Percentiles rank a stretch among this genome's conserved stretches.
These are phyloP conservation scores for Drosophila cardini DNA, from an alignment of 1,140 invertebrate genomes.

Conservation along the genomic window DNA sequence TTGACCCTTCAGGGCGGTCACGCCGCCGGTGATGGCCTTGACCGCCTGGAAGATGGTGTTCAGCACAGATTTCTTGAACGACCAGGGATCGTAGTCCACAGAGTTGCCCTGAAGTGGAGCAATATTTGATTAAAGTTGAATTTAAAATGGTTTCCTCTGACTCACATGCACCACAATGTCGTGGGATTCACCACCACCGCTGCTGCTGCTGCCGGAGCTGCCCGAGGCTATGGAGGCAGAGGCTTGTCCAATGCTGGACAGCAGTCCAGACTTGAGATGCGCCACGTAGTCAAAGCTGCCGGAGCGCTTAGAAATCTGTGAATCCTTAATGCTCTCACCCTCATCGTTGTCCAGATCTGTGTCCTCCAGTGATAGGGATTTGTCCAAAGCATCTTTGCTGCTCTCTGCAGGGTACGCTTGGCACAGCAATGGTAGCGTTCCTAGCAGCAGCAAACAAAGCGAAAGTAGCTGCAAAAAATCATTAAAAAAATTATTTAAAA, in stretches of 20 bases:
- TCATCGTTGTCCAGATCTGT: constrained; percentile 76
- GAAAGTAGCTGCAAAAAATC: constrained; percentile 41
- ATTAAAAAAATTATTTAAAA: neutral
- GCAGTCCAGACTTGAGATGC: constrained; percentile 85
- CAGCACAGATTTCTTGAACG: constrained; percentile 92
- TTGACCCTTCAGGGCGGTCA: constrained; percentile 93
- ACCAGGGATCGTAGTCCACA: constrained; percentile 88
- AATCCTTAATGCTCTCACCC: constrained; percentile 74
- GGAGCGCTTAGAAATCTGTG: constrained; percentile 82
- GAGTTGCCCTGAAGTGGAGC: constrained; percentile 83
- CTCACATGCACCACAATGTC: constrained; percentile 84
- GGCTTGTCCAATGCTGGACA: constrained; percentile 86
- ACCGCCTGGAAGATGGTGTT: constrained; percentile 92
- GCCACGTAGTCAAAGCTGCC: constrained; percentile 85
- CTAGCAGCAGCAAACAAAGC: constrained; percentile 60
- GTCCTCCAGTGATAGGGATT: constrained; percentile 77
- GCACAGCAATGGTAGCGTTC: constrained; percentile 62
- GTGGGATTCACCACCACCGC: constrained; percentile 84
- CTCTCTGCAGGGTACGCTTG: constrained; percentile 59
- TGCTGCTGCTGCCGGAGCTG: constrained; percentile 86
- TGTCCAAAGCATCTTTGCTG: constrained; percentile 48
- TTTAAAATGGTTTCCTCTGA: neutral
- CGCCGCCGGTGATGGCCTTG: constrained; percentile 93
- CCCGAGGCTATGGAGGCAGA: constrained; percentile 86
- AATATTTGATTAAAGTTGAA: neutral